Evolutionary conservation across 1,140 invertebrate genomes (phyloP), one percentile per base, ranked within the genome.

Genomic region (Drosophila subpulchrella): DNA sequence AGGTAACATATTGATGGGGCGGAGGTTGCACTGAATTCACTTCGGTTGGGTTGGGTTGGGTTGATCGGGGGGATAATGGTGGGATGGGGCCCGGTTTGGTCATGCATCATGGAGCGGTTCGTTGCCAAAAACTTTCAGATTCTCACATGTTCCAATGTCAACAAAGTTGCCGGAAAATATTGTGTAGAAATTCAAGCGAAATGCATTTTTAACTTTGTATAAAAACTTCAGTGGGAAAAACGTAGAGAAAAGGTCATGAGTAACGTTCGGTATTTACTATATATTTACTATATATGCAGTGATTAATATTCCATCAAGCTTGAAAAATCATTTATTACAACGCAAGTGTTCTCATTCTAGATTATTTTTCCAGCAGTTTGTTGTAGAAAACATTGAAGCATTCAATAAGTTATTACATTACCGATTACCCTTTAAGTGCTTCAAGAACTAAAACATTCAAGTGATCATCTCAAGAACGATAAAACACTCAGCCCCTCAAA

Each of bases 1-100:
- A 50, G 68, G 68, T 71, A 71, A 46, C 75, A 88, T 83, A 81
- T 73, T 77, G 75, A 57, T 56, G 20, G 20, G 15, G 11, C 10
- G 44, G 30, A 15, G 41, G 42, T 48, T 56, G 61, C 61, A 67
- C 41, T 3, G 66, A 38, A 36, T 44, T n/a, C n/a, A 27, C 38
- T 30, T 50, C 62, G 62, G 48, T 55, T 32, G 20, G 20, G 20
- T 36, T 38, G 41, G 65, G 38, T 66, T 24, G 42, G 38, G 50
- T 17, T 47, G 63, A 54, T 41, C 17, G 11, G 34, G 13, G 17
- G 24, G 10, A 17, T 20, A 24, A 56, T 20, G 54, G 61, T 17
- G 20, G 62, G 32, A n/a, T n/a, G 61, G 24, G 30, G 30, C 6
- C 7, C 30, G 30, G 10, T n/a, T 48, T 7, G 15, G 62, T 71